Evolutionary conservation across 1,140 invertebrate genomes (phyloP).

Genomic region (Magallana ariakensis): DNA sequence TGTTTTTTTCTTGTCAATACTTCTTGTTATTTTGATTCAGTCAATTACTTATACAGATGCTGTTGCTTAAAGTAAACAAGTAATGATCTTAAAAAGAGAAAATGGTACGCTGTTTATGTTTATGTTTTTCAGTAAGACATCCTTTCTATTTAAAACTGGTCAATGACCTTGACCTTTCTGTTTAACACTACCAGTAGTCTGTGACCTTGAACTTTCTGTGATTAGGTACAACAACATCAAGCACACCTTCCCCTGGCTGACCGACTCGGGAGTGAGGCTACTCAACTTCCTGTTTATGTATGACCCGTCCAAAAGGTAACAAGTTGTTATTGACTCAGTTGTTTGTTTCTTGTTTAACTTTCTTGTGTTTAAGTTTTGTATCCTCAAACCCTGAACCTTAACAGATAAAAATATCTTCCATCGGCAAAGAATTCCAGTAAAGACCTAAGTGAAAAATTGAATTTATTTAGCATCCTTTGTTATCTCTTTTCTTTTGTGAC

Average conservation of each 20-base stretch:
- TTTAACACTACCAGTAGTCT: too few species aligned
- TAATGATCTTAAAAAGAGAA: background rate
- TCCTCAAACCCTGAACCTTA: too few species aligned
- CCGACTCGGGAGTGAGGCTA: conserved; percentile 91
- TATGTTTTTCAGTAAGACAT: background rate
- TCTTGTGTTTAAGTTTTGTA: too few species aligned
- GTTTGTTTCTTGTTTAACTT: too few species aligned
- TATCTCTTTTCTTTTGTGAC: too few species aligned
- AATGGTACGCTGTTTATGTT: background rate
- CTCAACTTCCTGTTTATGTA: conserved; percentile 98
- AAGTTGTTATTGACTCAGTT: background rate
- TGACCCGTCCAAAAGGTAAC: conserved; percentile 90
- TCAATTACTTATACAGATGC: background rate
- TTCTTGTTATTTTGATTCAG: too few species aligned
- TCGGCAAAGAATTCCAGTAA: too few species aligned
- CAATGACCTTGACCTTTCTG: background rate
- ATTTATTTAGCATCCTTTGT: too few species aligned
- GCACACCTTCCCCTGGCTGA: conserved; percentile 94
- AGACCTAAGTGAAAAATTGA: too few species aligned
- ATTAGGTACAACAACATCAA: conserved; percentile 94
- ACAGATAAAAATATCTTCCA: too few species aligned
- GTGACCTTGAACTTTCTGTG: too few species aligned
- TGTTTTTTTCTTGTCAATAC: too few species aligned
- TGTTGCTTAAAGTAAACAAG: background rate
- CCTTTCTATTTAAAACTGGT: background rate